These are phyloP conservation scores for Lepidurus arcticus DNA, from an alignment of 1,140 invertebrate genomes.

Conservation along the genomic window DNA sequence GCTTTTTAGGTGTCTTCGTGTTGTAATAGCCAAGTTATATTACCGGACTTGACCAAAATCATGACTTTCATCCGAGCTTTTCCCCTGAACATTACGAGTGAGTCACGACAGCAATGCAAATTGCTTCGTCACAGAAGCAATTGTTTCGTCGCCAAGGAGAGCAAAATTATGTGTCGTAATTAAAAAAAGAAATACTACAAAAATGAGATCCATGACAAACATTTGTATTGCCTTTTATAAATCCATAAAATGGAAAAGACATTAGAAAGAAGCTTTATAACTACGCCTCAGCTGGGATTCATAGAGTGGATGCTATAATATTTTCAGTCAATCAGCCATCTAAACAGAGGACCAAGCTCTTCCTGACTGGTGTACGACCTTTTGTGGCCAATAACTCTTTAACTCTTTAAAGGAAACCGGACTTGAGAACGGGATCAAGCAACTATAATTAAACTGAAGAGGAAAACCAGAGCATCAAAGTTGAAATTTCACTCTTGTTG, in stretches of 20 bases:
- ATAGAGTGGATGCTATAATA: not conserved
- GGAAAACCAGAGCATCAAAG: not conserved
- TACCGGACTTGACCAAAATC: not conserved
- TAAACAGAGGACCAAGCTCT: not conserved
- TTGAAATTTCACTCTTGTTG: not conserved
- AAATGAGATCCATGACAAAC: too few species aligned
- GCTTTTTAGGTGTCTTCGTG: not conserved
- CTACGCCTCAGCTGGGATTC: not conserved
- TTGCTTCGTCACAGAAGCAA: not conserved
- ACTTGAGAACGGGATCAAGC: not conserved
- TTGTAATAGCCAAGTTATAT: not conserved
- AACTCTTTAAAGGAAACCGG: not conserved
- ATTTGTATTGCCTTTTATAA: too few species aligned
- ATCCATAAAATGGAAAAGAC: too few species aligned
- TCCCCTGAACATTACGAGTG: not conserved
- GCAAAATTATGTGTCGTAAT: too few species aligned
- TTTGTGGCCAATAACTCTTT: not conserved
- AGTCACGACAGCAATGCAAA: not conserved
- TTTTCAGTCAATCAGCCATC: not conserved
- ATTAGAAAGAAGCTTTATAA: not conserved
- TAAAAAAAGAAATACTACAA: too few species aligned
- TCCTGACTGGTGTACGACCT: not conserved
- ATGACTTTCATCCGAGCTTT: not conserved
- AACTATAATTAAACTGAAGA: slow-evolving; percentile 2
- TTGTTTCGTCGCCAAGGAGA: not conserved